Evolutionary conservation across 92 coral and sea anemone species (phyloP).

Genomic region (Phymanthus crucifer): DNA sequence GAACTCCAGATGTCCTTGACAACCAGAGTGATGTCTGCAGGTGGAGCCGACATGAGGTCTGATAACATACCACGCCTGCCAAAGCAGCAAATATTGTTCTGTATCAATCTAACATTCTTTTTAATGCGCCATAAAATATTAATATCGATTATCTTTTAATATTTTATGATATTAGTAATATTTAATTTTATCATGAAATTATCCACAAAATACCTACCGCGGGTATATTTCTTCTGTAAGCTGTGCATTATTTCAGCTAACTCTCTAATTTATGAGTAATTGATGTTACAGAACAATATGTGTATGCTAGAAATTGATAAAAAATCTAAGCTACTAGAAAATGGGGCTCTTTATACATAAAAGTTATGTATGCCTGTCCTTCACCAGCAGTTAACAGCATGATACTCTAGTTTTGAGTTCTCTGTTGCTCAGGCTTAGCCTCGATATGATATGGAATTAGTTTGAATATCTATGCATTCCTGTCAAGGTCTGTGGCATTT

Average conservation of each 20-base stretch:
- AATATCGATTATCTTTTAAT: background rate
- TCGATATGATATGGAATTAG: too few relatives aligned
- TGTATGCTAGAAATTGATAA: too few relatives aligned
- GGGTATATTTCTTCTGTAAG: too few relatives aligned
- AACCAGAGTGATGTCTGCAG: conserved; percentile 92
- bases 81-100: conserved; percentile 66
- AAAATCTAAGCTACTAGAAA: too few relatives aligned
- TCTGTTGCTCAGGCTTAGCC: too few relatives aligned
- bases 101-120: conserved; percentile 45
- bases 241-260: too few relatives aligned
- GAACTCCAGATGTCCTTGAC: conserved; percentile 91
- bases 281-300: conserved; percentile 4
- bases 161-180: conserved; percentile 18
- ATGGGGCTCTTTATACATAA: background rate
- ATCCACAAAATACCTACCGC: background rate
- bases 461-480: too few relatives aligned
- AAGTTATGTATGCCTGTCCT: background rate
- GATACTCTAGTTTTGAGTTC: too few relatives aligned
- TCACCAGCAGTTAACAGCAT: too few relatives aligned
- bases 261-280: too few relatives aligned
- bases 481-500: too few relatives aligned
- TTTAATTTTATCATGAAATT: too few relatives aligned
- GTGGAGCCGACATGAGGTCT: conserved; percentile 91
- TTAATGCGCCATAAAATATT: conserved; percentile 17
- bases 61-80: conserved; percentile 36